phyloP scores from a whole-genome alignment of 2,113 vertebrate genomes.

The Carassius auratus region DNA sequence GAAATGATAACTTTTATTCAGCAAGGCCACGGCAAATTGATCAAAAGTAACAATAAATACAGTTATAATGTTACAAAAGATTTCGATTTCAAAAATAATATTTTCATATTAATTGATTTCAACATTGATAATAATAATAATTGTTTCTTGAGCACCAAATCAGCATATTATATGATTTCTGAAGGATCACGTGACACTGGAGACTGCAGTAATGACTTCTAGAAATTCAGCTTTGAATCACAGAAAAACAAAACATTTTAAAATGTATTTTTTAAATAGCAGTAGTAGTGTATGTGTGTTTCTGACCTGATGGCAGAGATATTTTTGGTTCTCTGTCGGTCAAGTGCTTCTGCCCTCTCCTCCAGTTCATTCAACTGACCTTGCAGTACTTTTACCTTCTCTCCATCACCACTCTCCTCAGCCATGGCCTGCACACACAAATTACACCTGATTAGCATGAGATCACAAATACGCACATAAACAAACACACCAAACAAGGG shows the following conservation, averaged over 20 bases:
- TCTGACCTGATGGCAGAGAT: conserved; percentile 96
- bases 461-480: background rate
- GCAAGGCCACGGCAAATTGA: background rate
- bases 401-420: conserved; percentile 91
- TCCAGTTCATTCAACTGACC: conserved; percentile 96
- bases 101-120: too few relatives aligned
- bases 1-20: background rate
- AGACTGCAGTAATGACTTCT: too few relatives aligned
- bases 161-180: too few relatives aligned
- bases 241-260: background rate
- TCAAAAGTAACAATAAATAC: background rate
- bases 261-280: background rate
- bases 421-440: conserved; percentile 88
- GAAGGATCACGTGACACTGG: too few relatives aligned
- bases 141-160: too few relatives aligned
- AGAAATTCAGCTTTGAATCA: too few relatives aligned
- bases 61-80: background rate
- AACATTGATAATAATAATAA: too few relatives aligned
- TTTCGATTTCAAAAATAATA: background rate
- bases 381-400: conserved; percentile 93
- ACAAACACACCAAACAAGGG: too few relatives aligned
- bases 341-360: conserved; percentile 93
- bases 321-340: conserved; percentile 96
- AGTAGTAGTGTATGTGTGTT: background rate
- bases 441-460: background rate